Conservation (phyloP, 2,888 invertebrate species). For the Osedax fenrisi region DNA sequence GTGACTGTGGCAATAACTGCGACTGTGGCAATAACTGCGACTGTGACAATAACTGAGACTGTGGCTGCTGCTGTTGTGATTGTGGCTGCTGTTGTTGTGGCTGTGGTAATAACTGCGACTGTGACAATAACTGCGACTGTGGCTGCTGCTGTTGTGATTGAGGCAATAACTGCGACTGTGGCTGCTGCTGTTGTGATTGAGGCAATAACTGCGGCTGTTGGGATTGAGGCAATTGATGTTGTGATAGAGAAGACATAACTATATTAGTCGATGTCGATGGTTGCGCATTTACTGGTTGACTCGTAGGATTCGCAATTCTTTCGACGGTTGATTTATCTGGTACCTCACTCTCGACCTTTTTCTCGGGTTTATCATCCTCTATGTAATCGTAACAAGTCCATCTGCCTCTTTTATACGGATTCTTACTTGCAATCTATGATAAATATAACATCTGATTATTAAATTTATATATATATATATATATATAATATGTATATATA, state of each 20-base stretch:
- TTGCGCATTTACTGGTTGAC: background rate
- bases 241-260: background rate
- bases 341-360: background rate
- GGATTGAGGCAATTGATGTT: background rate
- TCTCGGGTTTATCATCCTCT: conserved; percentile 51
- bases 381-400: conserved; percentile 90
- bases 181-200: background rate
- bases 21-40: background rate
- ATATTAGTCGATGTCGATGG: too few species aligned
- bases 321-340: background rate
- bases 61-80: background rate
- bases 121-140: background rate
- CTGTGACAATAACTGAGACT: background rate
- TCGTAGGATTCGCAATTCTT: background rate
- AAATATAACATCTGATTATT: too few species aligned
- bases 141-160: background rate
- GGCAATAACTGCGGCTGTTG: background rate
- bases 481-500: too few species aligned
- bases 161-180: background rate
- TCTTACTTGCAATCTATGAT: conserved; percentile 73
- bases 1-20: background rate
- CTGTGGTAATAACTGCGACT: background rate
- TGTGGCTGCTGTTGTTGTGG: background rate
- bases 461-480: too few species aligned
- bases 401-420: conserved; percentile 77